phyloP scores from a whole-genome alignment of 2,888 invertebrate species.

The Drosophila nigricruria region DNA sequence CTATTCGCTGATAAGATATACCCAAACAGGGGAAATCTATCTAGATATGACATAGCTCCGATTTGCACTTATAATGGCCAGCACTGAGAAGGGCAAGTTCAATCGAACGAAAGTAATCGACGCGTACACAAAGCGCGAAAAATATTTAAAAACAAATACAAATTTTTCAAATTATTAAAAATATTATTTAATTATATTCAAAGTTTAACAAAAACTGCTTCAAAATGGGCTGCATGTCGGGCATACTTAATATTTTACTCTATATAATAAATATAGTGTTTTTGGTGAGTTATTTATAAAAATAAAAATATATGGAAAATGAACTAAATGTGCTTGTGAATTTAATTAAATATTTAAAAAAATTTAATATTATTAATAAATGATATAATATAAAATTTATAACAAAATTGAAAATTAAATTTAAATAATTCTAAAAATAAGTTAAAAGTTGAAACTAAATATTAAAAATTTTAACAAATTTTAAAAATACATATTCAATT shows the following conservation, averaged over 20 bases:
- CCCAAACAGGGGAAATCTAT: conserved; percentile 37
- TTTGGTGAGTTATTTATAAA: conserved; percentile 79
- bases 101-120: conserved; percentile 70
- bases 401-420: too few species aligned
- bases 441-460: too few species aligned
- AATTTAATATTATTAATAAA: too few species aligned
- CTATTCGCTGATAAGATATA: conserved; percentile 30
- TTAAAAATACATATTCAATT: too few species aligned
- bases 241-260: conserved; percentile 81
- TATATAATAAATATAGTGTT: conserved; percentile 82
- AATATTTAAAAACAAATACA: conserved; percentile 3
- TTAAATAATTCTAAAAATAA: not conserved
- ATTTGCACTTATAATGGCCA: conserved; percentile 56
- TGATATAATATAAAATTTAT: not conserved
- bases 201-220: conserved; percentile 20
- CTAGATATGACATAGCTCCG: conserved; percentile 55
- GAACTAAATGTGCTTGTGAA: not conserved
- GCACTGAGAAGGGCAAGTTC: conserved; percentile 32
- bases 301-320: not conserved
- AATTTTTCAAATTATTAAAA: not conserved
- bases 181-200: conserved; percentile 6
- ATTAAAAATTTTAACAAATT: too few species aligned
- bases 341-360: not conserved
- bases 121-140: conserved; percentile 58
- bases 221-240: conserved; percentile 81